phyloP scores from a whole-genome alignment of 2,797 vertebrate genomes.

The Podarcis lilfordi region DNA sequence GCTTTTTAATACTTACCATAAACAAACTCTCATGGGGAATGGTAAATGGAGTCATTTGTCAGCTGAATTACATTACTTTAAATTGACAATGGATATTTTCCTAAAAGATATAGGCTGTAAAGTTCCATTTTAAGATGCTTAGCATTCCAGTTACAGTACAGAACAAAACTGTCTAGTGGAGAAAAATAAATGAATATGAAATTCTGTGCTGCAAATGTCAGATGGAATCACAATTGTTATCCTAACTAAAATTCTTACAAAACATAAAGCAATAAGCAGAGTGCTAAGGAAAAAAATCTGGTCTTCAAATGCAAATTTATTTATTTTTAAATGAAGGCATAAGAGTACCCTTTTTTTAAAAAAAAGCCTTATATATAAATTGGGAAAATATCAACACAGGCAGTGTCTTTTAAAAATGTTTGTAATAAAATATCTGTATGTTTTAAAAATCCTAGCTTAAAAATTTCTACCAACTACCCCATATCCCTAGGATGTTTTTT shows the following conservation, averaged over 20 bases:
- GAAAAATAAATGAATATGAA: conserved; percentile 35
- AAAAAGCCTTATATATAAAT: neutral
- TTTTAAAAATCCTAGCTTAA: neutral
- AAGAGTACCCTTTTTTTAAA: too few relatives aligned
- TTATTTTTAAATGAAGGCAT: conserved; percentile 24
- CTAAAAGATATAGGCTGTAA: neutral
- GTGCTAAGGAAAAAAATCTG: neutral
- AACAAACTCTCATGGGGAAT: neutral
- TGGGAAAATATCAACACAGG: conserved; percentile 18
- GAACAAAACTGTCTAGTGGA: conserved; percentile 19
- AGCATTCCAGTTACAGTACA: neutral
- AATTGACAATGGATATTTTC: neutral
- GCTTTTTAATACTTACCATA: conserved; percentile 18
- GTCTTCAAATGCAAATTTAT: conserved; percentile 7
- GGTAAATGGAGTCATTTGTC: neutral
- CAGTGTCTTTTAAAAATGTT: neutral
- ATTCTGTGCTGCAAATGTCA: conserved; percentile 16
- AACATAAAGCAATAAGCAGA: conserved; percentile 1
- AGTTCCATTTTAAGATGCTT: neutral
- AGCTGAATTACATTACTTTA: conserved; percentile 20
- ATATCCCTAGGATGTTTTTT: conserved; percentile 18
- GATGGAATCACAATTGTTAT: conserved; percentile 19
- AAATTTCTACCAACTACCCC: conserved; percentile 1
- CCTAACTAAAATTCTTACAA: neutral
- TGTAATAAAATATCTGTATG: accelerated